phyloP scores from a whole-genome alignment of 2,113 vertebrate species.

The Channa argus region DNA sequence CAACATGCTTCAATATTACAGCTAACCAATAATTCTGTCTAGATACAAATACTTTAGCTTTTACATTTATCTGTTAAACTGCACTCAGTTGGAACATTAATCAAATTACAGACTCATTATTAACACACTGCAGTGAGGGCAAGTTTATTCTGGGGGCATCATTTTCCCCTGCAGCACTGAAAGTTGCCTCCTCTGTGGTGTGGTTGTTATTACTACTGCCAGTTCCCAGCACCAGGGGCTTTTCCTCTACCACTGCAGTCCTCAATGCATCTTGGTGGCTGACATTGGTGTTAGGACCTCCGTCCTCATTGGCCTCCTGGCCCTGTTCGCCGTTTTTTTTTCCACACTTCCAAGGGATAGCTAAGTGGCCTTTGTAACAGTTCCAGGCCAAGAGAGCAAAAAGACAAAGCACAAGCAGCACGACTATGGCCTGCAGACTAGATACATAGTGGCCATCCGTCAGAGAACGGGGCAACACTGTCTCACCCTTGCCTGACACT shows the following conservation, averaged over 20 bases:
- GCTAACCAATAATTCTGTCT: not conserved
- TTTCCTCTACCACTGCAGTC: conserved; percentile 26
- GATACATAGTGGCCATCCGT: conserved; percentile 26
- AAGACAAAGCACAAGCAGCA: conserved; percentile 63
- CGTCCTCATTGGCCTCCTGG: conserved; percentile 5
- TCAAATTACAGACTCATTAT: conserved; percentile 69
- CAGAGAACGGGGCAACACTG: not conserved
- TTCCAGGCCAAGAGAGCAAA: conserved; percentile 79
- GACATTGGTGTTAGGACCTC: not conserved
- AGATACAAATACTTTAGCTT: not conserved
- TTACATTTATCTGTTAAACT: not conserved
- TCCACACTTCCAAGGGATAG: conserved; percentile 42
- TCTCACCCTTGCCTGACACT: fast-evolving
- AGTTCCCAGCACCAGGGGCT: conserved; percentile 35
- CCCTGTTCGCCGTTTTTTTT: conserved; percentile 9
- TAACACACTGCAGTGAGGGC: conserved; percentile 49
- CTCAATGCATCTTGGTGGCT: not conserved
- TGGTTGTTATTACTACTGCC: conserved; percentile 70
- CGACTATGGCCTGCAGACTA: conserved; percentile 46
- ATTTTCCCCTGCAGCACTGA: conserved; percentile 2
- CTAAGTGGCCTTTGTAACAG: conserved; percentile 74
- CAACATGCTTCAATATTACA: not conserved
- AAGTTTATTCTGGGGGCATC: conserved; percentile 1
- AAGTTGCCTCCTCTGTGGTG: not conserved
- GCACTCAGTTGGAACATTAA: too few species aligned